Percentiles rank a stretch among this genome's conserved stretches.
Conservation (phyloP, 2,797 vertebrate species). For the Amblyopsis hoosieri region DNA sequence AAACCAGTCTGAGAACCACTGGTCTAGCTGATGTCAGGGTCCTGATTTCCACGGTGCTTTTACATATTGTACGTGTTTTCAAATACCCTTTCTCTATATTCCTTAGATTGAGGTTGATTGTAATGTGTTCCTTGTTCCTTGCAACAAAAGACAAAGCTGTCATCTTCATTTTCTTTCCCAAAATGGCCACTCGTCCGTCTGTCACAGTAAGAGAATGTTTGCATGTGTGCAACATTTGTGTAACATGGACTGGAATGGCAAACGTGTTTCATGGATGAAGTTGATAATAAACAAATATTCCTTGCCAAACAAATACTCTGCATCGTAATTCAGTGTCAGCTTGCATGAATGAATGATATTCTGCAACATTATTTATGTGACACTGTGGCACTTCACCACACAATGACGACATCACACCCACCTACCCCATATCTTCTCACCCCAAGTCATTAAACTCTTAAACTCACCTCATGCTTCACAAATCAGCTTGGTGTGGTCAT, state of each 20-base stretch:
- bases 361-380: conserved; percentile 11
- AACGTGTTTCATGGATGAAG: conserved; percentile 44
- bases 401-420: background rate
- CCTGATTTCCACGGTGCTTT: conserved; percentile 1
- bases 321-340: conserved; percentile 66
- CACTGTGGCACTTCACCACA: background rate
- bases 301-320: conserved; percentile 40
- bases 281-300: conserved; percentile 67
- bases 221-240: conserved; percentile 52
- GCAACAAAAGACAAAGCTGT: conserved; percentile 8
- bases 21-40: too few relatives aligned
- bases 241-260: conserved; percentile 37
- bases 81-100: conserved; percentile 37
- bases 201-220: conserved; percentile 50
- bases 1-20: too few relatives aligned
- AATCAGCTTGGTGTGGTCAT: conserved; percentile 68
- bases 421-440: conserved; percentile 2
- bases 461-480: conserved; percentile 62
- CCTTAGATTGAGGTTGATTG: conserved; percentile 29
- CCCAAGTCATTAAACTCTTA: conserved; percentile 51
- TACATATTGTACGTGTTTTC: conserved; percentile 15
- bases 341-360: conserved; percentile 43
- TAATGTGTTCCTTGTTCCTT: conserved; percentile 21
- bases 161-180: conserved; percentile 32
- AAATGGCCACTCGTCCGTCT: conserved; percentile 24